Base-by-base conservation (phyloP, 2,113 vertebrate species). In the Scophthalmus maximus region DNA sequence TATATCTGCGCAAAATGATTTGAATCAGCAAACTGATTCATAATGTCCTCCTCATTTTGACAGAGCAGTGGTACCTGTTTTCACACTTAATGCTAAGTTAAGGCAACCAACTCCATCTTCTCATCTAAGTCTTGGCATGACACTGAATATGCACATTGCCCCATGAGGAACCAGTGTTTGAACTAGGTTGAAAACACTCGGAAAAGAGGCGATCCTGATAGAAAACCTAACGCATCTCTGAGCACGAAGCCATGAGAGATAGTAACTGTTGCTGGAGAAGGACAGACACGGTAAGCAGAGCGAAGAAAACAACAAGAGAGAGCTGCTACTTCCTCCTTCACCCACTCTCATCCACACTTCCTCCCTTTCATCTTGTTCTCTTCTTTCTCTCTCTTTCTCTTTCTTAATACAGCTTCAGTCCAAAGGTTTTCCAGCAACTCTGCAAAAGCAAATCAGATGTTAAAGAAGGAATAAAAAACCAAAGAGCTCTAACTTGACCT, bases 401-500 rank as follows among this genome's bases (percentile, higher is more conserved):
- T 82, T 73, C 76, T 77, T 83, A 85, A 87, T 80, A 86, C 87
- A 94, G 92, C 94, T 94, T 92, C 82, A 93, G 82, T 91, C 94
- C 94, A 94, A 94, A 94, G 92, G 88, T 89, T 88, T 83, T 87
- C 58, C 87, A 89, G 86, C 83, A 69, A 88, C 87, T 84, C 81
- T 72, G 83, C 87, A 92, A 92, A n/a, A 90, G 88, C 47, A 79
- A 88, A 86, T 91, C 91, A 83, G 88, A 89, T 69, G 85, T 86
- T 89, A 89, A 90, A 93, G 84, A 93, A 89, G n/a, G n/a, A n/a
- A n/a, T n/a, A 89, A 86, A 50, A 94, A 94, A 94, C 94, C 94
- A 94, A 94, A 94, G 94, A 94, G 77, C 83, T 92, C 83, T 78
- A 90, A 87, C 80, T 81, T 93, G 84, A 90, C 87, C 81, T 88